phyloP scores from a whole-genome alignment of 2,797 vertebrate genomes.

The Lemur catta region DNA sequence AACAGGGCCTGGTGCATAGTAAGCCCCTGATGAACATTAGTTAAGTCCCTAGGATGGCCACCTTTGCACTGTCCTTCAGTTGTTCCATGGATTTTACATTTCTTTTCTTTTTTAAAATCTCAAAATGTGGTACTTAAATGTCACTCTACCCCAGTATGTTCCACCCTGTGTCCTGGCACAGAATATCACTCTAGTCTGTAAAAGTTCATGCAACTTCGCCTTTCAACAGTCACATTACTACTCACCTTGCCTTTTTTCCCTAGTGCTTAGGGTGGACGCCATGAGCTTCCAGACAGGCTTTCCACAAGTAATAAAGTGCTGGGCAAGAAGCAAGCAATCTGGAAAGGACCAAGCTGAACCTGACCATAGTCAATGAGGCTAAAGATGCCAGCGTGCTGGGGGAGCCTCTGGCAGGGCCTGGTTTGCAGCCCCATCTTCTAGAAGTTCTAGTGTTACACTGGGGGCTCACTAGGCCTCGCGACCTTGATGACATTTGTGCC shows the following conservation, averaged over 20 bases:
- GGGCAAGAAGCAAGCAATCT: neutral
- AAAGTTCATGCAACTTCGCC: neutral
- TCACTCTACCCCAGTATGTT: neutral
- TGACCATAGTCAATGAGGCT: neutral
- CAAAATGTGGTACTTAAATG: neutral
- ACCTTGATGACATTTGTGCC: neutral
- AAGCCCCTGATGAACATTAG: neutral
- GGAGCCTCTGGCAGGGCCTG: no score
- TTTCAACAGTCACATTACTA: neutral
- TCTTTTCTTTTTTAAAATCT: constrained; percentile 2
- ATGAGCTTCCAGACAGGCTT: neutral
- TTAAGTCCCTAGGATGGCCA: neutral
- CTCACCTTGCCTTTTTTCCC: neutral
- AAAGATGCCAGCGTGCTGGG: neutral
- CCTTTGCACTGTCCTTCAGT: neutral
- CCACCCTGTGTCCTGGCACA: neutral
- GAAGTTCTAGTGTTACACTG: neutral
- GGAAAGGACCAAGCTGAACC: neutral
- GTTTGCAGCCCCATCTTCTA: neutral
- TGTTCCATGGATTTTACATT: neutral
- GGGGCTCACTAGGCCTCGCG: neutral
- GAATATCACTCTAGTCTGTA: neutral
- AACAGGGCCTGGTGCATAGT: neutral
- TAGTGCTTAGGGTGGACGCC: neutral
- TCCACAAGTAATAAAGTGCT: neutral